Evolutionary conservation across 2,888 invertebrate species (phyloP), one percentile per base, ranked within the genome.

Genomic region (Acholoe squamosa): DNA sequence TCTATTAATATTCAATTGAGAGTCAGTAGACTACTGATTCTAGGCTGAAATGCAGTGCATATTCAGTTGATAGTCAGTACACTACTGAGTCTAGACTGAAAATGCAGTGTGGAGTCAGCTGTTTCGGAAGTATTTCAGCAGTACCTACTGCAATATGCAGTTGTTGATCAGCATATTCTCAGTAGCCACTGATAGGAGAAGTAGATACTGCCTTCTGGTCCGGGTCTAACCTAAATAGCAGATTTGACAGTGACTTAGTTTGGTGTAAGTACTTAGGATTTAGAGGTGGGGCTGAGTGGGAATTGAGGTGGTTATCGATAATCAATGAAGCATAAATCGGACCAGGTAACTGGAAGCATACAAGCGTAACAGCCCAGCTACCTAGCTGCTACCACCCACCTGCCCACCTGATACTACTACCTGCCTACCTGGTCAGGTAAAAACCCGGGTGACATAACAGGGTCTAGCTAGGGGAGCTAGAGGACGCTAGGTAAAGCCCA

Each of bases 241-340:
- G 43, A 43, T 43, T 43, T 43, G 5, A 43, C 43, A 43, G 43
- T 43, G 43, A 43, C 43, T 43, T 43, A 61, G 5, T n/a, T 22
- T n/a, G 61, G 5, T n/a, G 5, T 22, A 25, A 25, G 25, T 22
- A 61, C 61, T 14, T 25, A 61, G 61, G 5, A 25, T 1, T 22
- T n/a, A 61, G 22, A 19, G 61, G 61, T 61, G 61, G 25, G 61
- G 14, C 10, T n/a, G 61, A 61, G 25, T 5, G 61, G 61, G 25
- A 19, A 14, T 5, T 1, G 25, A 19, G 61, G 61, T n/a, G 61
- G 61, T 22, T n/a, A 61, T 22, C 61, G 19, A n/a, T n/a, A n/a
- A 61, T 61, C 61, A 61, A 61, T 61, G 61, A 61, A 12, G 61
- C 61, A 61, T 61, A 61, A 61, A 61, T 61, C 22, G n/a, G 61